Evolutionary conservation across 2,113 vertebrate species (phyloP), one percentile per base, ranked within the genome.

Genomic region (Pterocles burchelli): DNA sequence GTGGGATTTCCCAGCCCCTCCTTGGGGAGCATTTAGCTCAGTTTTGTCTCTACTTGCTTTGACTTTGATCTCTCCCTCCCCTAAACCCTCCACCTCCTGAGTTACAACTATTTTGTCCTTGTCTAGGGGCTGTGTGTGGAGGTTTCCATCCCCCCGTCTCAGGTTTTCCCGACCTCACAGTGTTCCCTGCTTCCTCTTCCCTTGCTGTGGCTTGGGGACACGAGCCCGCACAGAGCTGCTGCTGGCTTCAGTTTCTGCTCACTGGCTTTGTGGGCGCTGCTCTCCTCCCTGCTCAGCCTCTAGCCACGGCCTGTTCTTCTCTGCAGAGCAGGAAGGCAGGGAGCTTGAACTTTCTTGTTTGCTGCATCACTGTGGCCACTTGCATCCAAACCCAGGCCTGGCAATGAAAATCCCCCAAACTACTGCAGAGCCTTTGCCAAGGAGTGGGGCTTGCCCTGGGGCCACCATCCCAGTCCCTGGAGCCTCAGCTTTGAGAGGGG

Each of bases 261-360:
- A 1, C 34, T 70, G 54, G 28, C 25, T 84, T 68, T 57, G 61
- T 0, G 0, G 59, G 61, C 19, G 2, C 26, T 13, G 71, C 71
- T 82, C 26, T 8, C 6, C 8, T 12, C 74, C 34, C 87, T 26
- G 55, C 70, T 43, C 63, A 38, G 49, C 66, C 36, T 57, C 59
- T 24, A 13, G 58, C 70, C 1, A 1, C 0, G 3, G 34, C 16
- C 8, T 88, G 26, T 63, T 74, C 49, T n/a, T 41, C 63, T 68
- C 62, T 48, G 36, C 80, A 71, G 38, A 71, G 26, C 28, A 31
- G 41, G 78, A 43, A 55, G 62, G 20, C 58, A 68, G 58, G n/a
- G 34, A 65, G 28, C 63, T 85, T n/a, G 25, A 67, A 33, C 11
- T 36, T 70, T 41, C 38, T 34, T 5, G 24, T 29, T 82, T 0